Evolutionary conservation across 2,888 invertebrate genomes (phyloP).

Genomic region (Eucriotettix oculatus): DNA sequence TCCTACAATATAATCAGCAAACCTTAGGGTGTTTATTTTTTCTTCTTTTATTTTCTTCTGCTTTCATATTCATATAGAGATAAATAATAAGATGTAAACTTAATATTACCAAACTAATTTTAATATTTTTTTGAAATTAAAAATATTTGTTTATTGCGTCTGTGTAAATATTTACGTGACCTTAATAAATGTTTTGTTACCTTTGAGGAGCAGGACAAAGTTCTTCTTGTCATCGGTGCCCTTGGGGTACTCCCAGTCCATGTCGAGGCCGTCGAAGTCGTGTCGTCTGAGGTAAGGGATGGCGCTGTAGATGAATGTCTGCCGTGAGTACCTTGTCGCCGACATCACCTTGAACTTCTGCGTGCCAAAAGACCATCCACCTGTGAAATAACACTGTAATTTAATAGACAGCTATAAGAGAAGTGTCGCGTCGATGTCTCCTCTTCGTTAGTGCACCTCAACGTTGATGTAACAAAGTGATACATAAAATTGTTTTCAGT

Average conservation of each 20-base stretch:
- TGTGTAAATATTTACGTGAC: too few species aligned
- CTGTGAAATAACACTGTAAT: slow-evolving; percentile 29
- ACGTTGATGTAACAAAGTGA: too few species aligned
- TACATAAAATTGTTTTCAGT: too few species aligned
- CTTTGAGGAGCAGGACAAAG: slow-evolving; percentile 74
- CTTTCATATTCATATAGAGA: too few species aligned
- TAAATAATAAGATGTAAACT: too few species aligned
- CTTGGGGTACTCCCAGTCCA: slow-evolving; percentile 89
- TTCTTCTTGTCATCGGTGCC: slow-evolving; percentile 86
- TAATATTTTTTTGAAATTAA: too few species aligned
- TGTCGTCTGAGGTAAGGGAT: slow-evolving; percentile 78
- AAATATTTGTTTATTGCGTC: too few species aligned
- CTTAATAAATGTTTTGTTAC: slow-evolving; percentile 26
- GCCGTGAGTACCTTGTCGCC: slow-evolving; percentile 66
- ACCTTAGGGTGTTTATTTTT: too few species aligned
- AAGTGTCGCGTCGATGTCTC: background rate
- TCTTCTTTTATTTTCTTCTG: too few species aligned
- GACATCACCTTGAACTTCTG: slow-evolving; percentile 92
- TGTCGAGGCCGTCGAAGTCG: slow-evolving; percentile 74
- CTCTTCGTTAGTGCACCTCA: too few species aligned
- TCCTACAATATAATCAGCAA: too few species aligned
- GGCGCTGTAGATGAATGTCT: slow-evolving; percentile 87
- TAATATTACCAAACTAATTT: too few species aligned
- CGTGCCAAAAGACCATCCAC: slow-evolving; percentile 95
- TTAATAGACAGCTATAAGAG: background rate